These are phyloP conservation scores for Diceros bicornis DNA, from an alignment of 2,797 vertebrate genomes.

Conservation along the genomic window DNA sequence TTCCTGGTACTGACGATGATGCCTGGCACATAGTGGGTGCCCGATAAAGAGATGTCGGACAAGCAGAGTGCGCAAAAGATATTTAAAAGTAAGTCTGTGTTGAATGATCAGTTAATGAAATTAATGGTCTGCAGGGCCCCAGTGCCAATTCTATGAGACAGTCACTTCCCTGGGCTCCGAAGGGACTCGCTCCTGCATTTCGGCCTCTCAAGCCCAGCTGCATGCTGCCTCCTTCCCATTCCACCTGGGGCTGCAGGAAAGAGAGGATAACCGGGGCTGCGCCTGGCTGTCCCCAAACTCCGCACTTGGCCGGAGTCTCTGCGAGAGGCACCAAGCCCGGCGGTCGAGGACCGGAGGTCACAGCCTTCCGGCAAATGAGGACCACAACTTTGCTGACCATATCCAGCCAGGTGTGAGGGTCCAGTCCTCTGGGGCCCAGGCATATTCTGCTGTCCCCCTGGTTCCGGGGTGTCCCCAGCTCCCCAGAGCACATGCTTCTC, in stretches of 20 bases:
- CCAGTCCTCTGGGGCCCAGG: not conserved
- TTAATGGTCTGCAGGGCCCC: not conserved
- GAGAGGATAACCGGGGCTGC: not conserved
- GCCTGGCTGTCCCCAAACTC: not conserved
- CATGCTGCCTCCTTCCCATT: not conserved
- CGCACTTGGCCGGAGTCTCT: not conserved
- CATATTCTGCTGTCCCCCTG: too few species aligned
- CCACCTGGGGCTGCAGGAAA: not conserved
- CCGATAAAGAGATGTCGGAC: not conserved
- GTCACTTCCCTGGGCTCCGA: not conserved
- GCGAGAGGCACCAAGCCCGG: not conserved
- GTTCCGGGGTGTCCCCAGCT: not conserved
- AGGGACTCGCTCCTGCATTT: not conserved
- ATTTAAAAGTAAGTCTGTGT: not conserved
- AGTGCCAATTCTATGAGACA: not conserved
- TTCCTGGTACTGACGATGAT: too few species aligned
- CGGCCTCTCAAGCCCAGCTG: not conserved
- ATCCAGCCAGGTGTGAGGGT: not conserved
- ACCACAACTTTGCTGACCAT: not conserved
- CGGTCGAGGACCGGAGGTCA: not conserved
- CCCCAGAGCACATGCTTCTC: not conserved
- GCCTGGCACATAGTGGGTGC: not conserved
- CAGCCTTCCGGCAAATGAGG: not conserved
- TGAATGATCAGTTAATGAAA: not conserved
- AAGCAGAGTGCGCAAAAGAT: not conserved